Conservation (phyloP, 2,797 vertebrate species). For the Coreius guichenoti region DNA sequence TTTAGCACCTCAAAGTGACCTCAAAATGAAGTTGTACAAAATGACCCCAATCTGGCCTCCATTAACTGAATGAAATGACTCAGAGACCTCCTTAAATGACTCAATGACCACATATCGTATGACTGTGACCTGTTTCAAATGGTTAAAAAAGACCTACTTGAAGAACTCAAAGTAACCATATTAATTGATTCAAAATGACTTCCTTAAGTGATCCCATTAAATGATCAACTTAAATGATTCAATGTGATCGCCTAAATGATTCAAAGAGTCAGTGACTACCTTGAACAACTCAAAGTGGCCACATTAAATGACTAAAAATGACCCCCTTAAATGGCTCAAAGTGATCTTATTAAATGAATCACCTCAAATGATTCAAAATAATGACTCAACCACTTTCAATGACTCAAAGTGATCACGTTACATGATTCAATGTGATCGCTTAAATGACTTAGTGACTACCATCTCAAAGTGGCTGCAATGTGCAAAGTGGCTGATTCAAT, state of each 20-base stretch:
- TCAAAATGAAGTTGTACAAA: not conserved
- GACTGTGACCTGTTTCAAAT: not conserved
- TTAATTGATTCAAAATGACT: not conserved
- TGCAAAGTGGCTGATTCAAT: too few relatives aligned
- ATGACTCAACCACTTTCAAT: not conserved
- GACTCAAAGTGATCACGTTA: not conserved
- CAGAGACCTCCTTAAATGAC: not conserved
- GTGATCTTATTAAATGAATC: not conserved
- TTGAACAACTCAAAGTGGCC: not conserved
- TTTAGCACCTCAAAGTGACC: conserved; percentile 21
- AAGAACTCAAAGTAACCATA: not conserved
- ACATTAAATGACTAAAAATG: not conserved
- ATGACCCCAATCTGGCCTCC: not conserved
- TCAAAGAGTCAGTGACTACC: not conserved
- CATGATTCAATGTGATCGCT: not conserved
- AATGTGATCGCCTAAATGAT: not conserved
- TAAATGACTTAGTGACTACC: not conserved
- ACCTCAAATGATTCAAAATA: not conserved
- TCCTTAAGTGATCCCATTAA: not conserved
- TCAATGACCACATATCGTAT: not conserved
- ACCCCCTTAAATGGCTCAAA: not conserved
- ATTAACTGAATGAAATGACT: not conserved
- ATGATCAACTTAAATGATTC: not conserved
- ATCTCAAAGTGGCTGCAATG: not conserved
- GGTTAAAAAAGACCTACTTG: not conserved